Evolutionary conservation across 2,888 invertebrate genomes (phyloP).

Genomic region (Clitarchus hookeri): DNA sequence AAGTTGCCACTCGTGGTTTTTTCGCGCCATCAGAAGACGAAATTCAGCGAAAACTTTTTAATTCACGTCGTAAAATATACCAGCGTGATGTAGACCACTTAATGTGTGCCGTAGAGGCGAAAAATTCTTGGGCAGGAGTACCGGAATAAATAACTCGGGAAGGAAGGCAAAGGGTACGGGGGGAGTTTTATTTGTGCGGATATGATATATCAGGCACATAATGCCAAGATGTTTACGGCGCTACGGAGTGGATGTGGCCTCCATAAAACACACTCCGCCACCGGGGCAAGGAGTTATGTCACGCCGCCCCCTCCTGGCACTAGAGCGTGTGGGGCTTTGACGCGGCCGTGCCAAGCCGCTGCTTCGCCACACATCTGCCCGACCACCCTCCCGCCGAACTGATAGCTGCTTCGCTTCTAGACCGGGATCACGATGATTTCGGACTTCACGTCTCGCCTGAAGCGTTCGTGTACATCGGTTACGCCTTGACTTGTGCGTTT

Average conservation of each 20-base stretch:
- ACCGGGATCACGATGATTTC: too few relatives aligned
- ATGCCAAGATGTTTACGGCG: slow-evolving; percentile 8
- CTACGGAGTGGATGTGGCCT: neutral
- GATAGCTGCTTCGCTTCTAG: too few relatives aligned
- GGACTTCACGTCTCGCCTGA: too few relatives aligned
- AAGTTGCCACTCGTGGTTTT: neutral
- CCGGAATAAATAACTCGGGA: neutral
- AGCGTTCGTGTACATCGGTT: too few relatives aligned
- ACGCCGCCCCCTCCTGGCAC: neutral
- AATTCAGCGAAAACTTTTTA: neutral
- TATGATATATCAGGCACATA: slow-evolving; percentile 14
- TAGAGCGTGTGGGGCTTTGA: too few relatives aligned
- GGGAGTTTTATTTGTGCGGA: neutral
- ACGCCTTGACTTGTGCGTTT: too few relatives aligned
- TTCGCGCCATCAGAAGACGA: neutral
- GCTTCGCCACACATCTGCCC: too few relatives aligned
- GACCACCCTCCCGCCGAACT: too few relatives aligned
- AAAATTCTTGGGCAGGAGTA: neutral
- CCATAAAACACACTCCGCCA: neutral
- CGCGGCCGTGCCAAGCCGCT: too few relatives aligned
- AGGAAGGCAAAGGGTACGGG: neutral
- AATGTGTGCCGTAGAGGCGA: neutral
- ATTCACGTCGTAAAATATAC: slow-evolving; percentile 7
- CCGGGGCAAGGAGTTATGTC: neutral
- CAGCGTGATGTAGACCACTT: neutral